These are phyloP conservation scores for Lepidurus apus DNA, from an alignment of 1,140 invertebrate species.

Conservation along the genomic window DNA sequence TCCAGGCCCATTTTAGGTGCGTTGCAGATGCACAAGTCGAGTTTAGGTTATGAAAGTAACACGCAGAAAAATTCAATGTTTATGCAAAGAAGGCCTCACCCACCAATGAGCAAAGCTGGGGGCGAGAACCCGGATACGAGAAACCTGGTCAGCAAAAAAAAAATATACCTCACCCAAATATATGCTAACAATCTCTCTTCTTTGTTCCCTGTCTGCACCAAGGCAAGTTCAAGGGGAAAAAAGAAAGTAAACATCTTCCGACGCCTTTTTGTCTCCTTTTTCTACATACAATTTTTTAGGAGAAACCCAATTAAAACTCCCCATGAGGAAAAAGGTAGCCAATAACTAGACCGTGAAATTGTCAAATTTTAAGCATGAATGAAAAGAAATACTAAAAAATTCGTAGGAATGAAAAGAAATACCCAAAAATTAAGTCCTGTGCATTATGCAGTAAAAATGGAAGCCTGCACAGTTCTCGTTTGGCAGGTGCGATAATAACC, in stretches of 20 bases:
- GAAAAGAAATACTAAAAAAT: too few species aligned
- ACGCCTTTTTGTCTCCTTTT: not conserved
- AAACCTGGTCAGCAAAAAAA: too few species aligned
- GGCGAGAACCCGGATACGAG: not conserved
- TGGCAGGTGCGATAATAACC: too few species aligned
- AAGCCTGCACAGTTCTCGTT: too few species aligned
- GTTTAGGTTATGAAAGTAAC: not conserved
- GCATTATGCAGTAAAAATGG: too few species aligned
- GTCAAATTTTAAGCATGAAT: too few species aligned
- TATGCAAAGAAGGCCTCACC: slow-evolving; percentile 20
- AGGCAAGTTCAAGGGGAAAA: not conserved
- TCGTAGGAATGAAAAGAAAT: too few species aligned
- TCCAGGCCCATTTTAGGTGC: not conserved
- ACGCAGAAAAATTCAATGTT: not conserved
- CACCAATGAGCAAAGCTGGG: not conserved
- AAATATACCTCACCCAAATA: not conserved
- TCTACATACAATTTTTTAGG: not conserved
- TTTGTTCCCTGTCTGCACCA: not conserved
- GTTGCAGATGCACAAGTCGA: too few species aligned
- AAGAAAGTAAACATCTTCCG: not conserved
- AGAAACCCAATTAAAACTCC: too few species aligned
- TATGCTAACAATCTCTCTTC: not conserved
- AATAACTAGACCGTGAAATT: too few species aligned
- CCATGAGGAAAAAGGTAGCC: too few species aligned
- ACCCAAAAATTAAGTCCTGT: too few species aligned